Evolutionary conservation across 2,113 vertebrate genomes (phyloP), one percentile per base, ranked within the genome.

Genomic region (Haemorhous mexicanus): DNA sequence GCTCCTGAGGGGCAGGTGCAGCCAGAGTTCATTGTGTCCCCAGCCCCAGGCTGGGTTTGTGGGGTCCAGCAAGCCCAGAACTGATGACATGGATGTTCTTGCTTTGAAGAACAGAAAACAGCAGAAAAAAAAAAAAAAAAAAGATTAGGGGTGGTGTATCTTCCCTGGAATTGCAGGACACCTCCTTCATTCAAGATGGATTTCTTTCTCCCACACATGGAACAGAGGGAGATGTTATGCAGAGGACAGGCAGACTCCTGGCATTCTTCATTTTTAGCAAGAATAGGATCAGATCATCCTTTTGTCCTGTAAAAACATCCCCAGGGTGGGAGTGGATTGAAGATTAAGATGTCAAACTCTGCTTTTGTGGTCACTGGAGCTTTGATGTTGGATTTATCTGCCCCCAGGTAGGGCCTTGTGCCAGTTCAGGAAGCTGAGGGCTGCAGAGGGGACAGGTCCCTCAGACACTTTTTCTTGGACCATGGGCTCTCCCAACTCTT

Each of bases 401-500:
- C 4, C 44, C 13, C 8, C 9, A 8, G 18, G 19, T 3, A 19
- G 32, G 22, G 11, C 17, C 21, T 49, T 33, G 19, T 18, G 10
- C 21, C 43, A 26, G 22, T 5, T 59, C 20, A 16, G 53, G 16
- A 5, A 13, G n/a, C n/a, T 33, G n/a, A 55, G 66, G 33, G 13
- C 20, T 53, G 56, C 55, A 50, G 35, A 67, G 62, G 56, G 28
- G 10, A 41, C 7, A n/a, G 7, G 9, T 33, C 9, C 39, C 35
- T 30, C 39, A 17, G 20, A 21, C 1, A 2, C 26, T n/a, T 35
- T 21, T 49, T 8, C 12, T 56, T 5, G 1, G 37, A 27, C 46
- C n/a, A 3, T 0, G 0, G 61, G 13, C 23, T 50, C 21, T 47
- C 30, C 50, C 61, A 79, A 0, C 14, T 39, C 37, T 33, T 10